Conservation (phyloP, 2,888 invertebrate genomes). For the Monopis laevigella region DNA sequence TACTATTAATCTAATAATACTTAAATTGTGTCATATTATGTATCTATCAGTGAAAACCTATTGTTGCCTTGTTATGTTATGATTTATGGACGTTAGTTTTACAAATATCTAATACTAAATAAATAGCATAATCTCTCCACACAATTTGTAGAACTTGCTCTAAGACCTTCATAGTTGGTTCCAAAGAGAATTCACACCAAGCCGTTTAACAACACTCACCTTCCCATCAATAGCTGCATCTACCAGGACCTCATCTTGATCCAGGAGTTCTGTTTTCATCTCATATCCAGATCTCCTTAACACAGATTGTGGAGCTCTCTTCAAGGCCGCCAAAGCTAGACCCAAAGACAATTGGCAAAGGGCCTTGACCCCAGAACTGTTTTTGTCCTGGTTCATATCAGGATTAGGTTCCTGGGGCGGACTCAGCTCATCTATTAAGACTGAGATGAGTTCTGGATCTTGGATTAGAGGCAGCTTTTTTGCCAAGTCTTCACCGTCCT, state of each 20-base stretch:
- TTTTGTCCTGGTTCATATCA: slow-evolving; percentile 22
- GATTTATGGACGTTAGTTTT: too few relatives aligned
- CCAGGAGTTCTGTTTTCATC: slow-evolving; percentile 46
- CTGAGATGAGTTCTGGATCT: slow-evolving; percentile 66
- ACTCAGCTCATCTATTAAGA: slow-evolving; percentile 58
- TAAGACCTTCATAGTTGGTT: too few relatives aligned
- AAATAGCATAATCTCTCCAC: too few relatives aligned
- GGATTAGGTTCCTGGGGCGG: slow-evolving; percentile 26
- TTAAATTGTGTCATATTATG: too few relatives aligned
- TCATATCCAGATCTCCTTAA: slow-evolving; percentile 27
- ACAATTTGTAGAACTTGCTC: too few relatives aligned
- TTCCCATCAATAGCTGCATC: slow-evolving; percentile 81
- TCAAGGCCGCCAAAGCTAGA: slow-evolving; percentile 45
- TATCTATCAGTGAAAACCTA: too few relatives aligned
- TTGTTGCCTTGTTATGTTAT: too few relatives aligned
- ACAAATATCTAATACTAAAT: too few relatives aligned
- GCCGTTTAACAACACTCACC: slow-evolving; percentile 26
- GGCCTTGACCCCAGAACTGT: slow-evolving; percentile 33
- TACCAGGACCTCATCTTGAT: slow-evolving; percentile 83
- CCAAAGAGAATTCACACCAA: not conserved
- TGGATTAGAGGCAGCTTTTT: slow-evolving; percentile 73
- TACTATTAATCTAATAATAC: too few relatives aligned
- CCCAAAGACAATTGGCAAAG: slow-evolving; percentile 45
- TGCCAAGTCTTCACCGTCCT: slow-evolving; percentile 78
- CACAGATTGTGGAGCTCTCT: slow-evolving; percentile 48